Evolutionary conservation across 2,113 vertebrate genomes (phyloP).

Genomic region (Crotophaga sulcirostris): DNA sequence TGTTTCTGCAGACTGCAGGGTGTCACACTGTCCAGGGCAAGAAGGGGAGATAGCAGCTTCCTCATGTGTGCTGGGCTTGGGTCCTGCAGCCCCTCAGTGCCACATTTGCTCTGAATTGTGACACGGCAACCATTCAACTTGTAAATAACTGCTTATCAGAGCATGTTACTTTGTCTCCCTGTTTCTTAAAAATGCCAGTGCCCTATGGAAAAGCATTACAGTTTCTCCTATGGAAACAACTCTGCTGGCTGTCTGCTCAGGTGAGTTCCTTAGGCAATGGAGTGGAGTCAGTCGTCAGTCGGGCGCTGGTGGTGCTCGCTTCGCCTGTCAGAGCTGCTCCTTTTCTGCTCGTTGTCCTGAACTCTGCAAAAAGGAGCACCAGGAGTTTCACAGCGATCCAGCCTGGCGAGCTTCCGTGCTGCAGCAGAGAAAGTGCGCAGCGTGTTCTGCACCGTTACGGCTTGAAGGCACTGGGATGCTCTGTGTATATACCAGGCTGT

Average conservation of each 20-base stretch:
- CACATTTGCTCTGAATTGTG: background rate
- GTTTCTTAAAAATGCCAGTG: fast-evolving
- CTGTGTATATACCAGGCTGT: background rate
- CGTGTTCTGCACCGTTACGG: fast-evolving
- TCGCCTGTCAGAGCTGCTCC: background rate
- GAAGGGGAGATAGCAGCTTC: fast-evolving
- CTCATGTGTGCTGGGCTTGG: background rate
- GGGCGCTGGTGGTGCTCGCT: fast-evolving
- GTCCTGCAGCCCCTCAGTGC: background rate
- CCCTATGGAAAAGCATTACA: fast-evolving
- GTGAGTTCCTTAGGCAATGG: background rate
- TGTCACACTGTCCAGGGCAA: background rate
- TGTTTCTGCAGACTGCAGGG: background rate
- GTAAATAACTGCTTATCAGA: background rate
- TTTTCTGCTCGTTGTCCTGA: background rate
- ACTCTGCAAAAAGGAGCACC: fast-evolving
- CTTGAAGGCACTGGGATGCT: background rate
- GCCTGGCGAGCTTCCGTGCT: fast-evolving
- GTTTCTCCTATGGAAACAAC: fast-evolving
- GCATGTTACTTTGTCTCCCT: background rate
- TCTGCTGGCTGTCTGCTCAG: background rate
- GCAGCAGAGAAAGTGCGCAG: fast-evolving
- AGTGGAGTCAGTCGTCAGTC: background rate
- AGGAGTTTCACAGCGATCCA: background rate
- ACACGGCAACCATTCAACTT: background rate